Evolutionary conservation across 2,888 invertebrate genomes (phyloP), one percentile per base, ranked within the genome.

Genomic region (Escarpia spicata): DNA sequence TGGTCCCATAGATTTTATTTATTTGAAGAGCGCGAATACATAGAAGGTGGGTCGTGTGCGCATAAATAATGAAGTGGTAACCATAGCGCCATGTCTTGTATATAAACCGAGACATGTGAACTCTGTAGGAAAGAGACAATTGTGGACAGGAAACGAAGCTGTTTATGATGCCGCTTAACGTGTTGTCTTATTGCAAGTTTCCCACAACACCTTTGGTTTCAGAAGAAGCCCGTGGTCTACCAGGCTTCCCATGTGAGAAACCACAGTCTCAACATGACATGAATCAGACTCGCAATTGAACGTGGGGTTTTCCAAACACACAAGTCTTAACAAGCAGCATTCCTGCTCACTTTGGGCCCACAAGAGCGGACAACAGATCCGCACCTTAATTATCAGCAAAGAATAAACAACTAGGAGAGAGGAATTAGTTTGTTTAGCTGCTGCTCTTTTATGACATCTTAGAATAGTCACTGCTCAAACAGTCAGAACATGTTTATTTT

Each of bases 371-470:
- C 6, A 75, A 75, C 26, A 75, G 75, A 75, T 26, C 26, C 75
- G n/a, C n/a, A n/a, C 75, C 75, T 75, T 75, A 75, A 75, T 75
- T 75, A 75, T 75, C 37, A 6, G 75, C 75, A 75, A 75, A 75
- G 75, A 75, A 75, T 75, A 75, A 75, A 75, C 75, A 75, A 75
- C 75, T 26, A 26, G 15, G 75, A 75, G n/a, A 75, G 75, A 75
- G 75, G 75, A 75, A 75, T 75, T 75, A 75, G 75, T 75, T 75
- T 75, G 75, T 75, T 75, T 75, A 75, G 75, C 26, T 75, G 26
- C n/a, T 75, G 26, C 19, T 26, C 75, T 26, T 75, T 15, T 75
- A 75, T 75, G 75, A 75, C 75, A 75, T 75, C 75, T 75, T 6
- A 75, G 75, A 75, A 75, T 75, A 75, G 19, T 2, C 4, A 26